A percentile compares a stretch with the other conserved stretches of the same genome.
Evolutionary conservation across 2,113 vertebrate genomes (phyloP).

Genomic region (Apteryx mantelli): DNA sequence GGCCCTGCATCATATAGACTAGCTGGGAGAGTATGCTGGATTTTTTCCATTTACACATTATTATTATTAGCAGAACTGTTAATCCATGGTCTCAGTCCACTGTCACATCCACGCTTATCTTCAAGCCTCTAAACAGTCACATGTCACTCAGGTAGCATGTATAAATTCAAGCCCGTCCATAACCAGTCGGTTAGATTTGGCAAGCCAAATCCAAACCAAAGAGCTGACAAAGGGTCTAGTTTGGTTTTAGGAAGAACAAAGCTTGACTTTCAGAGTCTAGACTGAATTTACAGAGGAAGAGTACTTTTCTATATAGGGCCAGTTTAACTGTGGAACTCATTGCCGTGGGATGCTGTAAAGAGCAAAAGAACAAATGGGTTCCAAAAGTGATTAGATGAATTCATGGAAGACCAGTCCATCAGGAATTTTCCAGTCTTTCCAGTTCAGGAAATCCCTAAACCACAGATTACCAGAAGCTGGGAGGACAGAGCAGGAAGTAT

Average conservation of each 20-base stretch:
- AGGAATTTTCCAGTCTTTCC: constrained; percentile 35
- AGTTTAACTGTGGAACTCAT: neutral
- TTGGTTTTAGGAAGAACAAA: neutral
- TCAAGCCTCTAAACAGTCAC: neutral
- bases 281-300: neutral
- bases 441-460: neutral
- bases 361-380: constrained; percentile 5
- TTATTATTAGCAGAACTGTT: neutral
- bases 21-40: neutral
- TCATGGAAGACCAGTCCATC: neutral
- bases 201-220: constrained; percentile 15
- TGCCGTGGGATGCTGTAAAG: neutral
- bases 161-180: neutral
- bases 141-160: fast-evolving
- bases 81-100: neutral
- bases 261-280: neutral
- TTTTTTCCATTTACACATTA: neutral
- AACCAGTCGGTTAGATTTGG: neutral
- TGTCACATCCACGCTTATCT: neutral
- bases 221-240: neutral
- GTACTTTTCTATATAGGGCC: neutral
- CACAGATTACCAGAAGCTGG: neutral
- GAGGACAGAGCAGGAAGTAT: neutral
- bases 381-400: neutral
- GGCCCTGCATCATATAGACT: neutral